phyloP scores from a whole-genome alignment of 2,113 vertebrate genomes.

The Otus sunia region DNA sequence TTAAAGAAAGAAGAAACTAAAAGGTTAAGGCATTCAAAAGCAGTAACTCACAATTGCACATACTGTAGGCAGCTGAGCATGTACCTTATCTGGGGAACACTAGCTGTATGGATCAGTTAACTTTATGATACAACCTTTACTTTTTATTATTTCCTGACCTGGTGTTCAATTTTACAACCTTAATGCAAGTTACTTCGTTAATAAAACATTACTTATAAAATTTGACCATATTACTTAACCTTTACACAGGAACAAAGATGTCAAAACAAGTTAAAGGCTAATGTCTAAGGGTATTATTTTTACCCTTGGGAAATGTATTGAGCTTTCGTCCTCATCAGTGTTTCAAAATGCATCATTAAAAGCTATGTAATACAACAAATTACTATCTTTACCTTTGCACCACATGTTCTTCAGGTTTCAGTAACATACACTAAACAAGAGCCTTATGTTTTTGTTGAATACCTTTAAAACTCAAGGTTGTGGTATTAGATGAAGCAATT shows the following conservation, averaged over 20 bases:
- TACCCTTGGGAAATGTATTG: slow-evolving; percentile 16
- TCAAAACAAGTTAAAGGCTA: slow-evolving; percentile 37
- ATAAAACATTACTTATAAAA: slow-evolving; percentile 59
- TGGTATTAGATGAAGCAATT: slow-evolving; percentile 1
- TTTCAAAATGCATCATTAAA: slow-evolving; percentile 26
- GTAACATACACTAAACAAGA: slow-evolving; percentile 51
- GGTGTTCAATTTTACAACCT: slow-evolving; percentile 56
- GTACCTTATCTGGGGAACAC: slow-evolving; percentile 37
- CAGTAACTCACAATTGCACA: slow-evolving; percentile 1
- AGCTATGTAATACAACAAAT: background rate
- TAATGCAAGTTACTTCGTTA: slow-evolving; percentile 29
- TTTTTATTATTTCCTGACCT: slow-evolving; percentile 61
- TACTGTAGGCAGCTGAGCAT: background rate
- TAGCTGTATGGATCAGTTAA: slow-evolving; percentile 36
- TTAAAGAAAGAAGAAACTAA: background rate
- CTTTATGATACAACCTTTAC: slow-evolving; percentile 50
- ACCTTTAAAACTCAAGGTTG: background rate
- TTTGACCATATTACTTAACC: slow-evolving; percentile 49
- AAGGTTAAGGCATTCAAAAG: slow-evolving; percentile 20
- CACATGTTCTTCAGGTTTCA: slow-evolving; percentile 23
- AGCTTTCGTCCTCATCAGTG: background rate
- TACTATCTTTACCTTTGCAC: background rate
- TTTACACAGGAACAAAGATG: slow-evolving; percentile 44
- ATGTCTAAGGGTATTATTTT: slow-evolving; percentile 26
- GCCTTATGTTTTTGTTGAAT: slow-evolving; percentile 48